phyloP scores from a whole-genome alignment of 2,797 vertebrate genomes.

The Melanotaenia pygmaea region DNA sequence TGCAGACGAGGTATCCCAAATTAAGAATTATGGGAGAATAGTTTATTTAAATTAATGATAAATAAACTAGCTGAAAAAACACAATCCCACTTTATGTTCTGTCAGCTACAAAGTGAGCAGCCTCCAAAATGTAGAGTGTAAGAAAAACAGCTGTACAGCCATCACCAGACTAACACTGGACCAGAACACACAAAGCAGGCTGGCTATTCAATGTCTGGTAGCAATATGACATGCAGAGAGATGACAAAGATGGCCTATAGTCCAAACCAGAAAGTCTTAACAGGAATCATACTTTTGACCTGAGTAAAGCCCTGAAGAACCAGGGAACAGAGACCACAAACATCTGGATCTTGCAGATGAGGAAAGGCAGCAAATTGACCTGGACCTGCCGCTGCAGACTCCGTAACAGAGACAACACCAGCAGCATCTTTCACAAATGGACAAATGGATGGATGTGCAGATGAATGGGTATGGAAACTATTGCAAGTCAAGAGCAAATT shows the following conservation, averaged over 20 bases:
- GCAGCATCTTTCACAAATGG: slow-evolving; percentile 84
- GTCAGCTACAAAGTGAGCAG: neutral
- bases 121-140: slow-evolving; percentile 1
- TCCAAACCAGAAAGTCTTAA: slow-evolving; percentile 11
- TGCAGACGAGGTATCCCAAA: neutral
- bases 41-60: neutral
- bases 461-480: slow-evolving; percentile 47
- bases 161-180: slow-evolving; percentile 8
- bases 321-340: slow-evolving; percentile 84
- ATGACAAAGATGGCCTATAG: neutral
- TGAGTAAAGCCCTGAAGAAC: slow-evolving; percentile 76
- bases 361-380: slow-evolving; percentile 85
- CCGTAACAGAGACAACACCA: slow-evolving; percentile 88
- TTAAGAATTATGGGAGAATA: neutral
- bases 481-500: slow-evolving; percentile 50
- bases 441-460: slow-evolving; percentile 53
- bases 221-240: slow-evolving; percentile 17
- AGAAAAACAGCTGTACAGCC: neutral
- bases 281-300: slow-evolving; percentile 85
- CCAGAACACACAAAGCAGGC: slow-evolving; percentile 16
- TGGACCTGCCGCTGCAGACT: slow-evolving; percentile 89
- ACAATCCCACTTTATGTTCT: neutral
- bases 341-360: slow-evolving; percentile 85
- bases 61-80: neutral
- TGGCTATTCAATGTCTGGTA: neutral